A percentile compares a stretch with the other conserved stretches of the same genome.
Conservation (phyloP, 1,140 invertebrate genomes). For the Diuraphis noxia region DNA sequence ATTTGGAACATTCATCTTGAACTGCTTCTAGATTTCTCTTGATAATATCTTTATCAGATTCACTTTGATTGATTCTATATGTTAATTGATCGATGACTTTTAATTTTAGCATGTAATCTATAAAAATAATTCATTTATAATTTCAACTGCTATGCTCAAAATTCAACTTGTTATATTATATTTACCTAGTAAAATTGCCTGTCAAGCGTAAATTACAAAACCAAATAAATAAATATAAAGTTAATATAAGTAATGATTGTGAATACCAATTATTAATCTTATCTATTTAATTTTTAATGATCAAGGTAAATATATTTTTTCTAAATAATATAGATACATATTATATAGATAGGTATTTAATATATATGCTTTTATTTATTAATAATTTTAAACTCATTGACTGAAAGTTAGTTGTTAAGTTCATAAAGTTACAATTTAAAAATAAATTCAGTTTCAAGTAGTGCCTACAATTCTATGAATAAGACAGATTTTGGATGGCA, state of each 20-base stretch:
- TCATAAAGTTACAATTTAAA: neutral
- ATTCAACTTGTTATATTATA: neutral
- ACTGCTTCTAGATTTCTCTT: neutral
- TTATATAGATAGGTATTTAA: neutral
- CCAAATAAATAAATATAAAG: neutral
- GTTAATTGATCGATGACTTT: conserved; percentile 26
- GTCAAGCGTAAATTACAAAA: neutral
- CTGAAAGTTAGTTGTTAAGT: neutral
- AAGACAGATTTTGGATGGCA: neutral
- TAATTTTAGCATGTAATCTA: conserved; percentile 37
- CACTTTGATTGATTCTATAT: conserved; percentile 7
- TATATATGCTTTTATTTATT: neutral
- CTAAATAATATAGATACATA: neutral
- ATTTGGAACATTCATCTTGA: conserved; percentile 32
- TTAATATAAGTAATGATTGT: neutral
- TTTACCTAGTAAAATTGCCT: neutral
- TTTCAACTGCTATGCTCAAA: neutral
- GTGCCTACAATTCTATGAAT: neutral
- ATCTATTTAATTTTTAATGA: too few relatives aligned
- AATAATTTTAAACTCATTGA: neutral
- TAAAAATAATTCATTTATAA: neutral
- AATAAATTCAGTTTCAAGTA: neutral
- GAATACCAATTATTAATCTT: too few relatives aligned
- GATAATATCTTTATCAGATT: conserved; percentile 20
- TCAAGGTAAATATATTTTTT: too few relatives aligned